Evolutionary conservation across 2,113 vertebrate genomes (phyloP).

Genomic region (Semnornis frantzii): DNA sequence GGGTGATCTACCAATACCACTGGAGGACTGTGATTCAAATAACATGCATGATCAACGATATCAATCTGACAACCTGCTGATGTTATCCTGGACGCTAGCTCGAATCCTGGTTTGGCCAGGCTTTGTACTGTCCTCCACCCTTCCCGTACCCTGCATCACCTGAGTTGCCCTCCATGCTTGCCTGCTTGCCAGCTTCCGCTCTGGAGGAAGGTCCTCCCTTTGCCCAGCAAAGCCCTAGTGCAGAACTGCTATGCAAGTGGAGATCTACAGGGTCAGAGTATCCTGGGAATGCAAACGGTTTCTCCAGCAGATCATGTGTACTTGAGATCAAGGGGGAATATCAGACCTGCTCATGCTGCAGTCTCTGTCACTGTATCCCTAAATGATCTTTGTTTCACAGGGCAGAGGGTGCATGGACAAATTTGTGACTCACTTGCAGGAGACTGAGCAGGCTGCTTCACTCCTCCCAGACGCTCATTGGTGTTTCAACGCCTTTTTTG

Average conservation of each 20-base stretch:
- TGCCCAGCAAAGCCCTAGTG: not conserved
- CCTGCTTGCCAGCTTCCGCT: conserved; percentile 43
- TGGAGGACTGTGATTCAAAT: not conserved
- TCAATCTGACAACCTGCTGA: not conserved
- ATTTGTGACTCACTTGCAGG: not conserved
- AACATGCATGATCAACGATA: not conserved
- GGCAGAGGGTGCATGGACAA: not conserved
- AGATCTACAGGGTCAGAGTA: not conserved
- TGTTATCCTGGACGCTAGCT: not conserved
- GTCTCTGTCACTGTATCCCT: not conserved
- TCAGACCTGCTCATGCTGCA: not conserved
- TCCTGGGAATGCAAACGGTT: not conserved
- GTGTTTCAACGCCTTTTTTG: conserved; percentile 49
- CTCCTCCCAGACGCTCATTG: not conserved
- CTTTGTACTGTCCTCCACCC: conserved; percentile 13
- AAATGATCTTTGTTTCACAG: not conserved
- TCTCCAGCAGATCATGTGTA: not conserved
- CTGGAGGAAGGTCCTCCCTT: not conserved
- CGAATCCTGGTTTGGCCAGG: not conserved
- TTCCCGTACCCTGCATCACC: conserved; percentile 33
- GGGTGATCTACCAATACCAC: conserved; percentile 33
- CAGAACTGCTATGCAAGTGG: not conserved
- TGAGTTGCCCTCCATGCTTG: conserved; percentile 23
- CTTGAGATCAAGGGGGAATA: conserved; percentile 10
- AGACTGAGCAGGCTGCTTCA: not conserved